Evolutionary conservation across 2,113 vertebrate species (phyloP), one percentile per base, ranked within the genome.

Genomic region (Thunnus thynnus): DNA sequence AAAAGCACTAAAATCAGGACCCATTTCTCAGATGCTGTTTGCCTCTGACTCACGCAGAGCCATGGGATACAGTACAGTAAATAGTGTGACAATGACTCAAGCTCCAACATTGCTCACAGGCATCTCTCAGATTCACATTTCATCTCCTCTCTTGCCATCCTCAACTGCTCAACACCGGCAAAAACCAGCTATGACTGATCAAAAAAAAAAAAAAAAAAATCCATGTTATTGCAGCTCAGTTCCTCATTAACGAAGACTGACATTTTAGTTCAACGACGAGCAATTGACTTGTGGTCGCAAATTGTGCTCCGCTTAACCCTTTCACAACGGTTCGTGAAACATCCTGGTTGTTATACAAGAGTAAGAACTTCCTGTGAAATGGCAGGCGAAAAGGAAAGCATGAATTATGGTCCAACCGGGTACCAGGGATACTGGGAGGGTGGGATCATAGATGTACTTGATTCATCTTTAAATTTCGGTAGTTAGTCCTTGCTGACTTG

Each of bases 41-140:
- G 78, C 57, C 76, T 88, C 71, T 93, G 91, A 93, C 79, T 94
- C 92, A 93, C 30, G 3, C 87, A 64, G 86, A 79, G 89, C 89
- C 86, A 87, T 78, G 85, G 83, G 82, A 88, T 80, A 82, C 84
- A 92, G 86, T 77, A 90, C 88, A 91, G 89, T 88, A 86, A 92
- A 86, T 84, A 88, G 90, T 92, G 93, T 90, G 91, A 91, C 90
- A 88, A 80, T 94, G 93, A 94, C 93, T 93, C 89, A 92, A 92
- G 77, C 90, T 82, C 81, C 83, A 83, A 72, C 88, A 86, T 86
- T 86, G 84, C 91, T 90, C 89, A 92, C 82, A 89, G 85, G 87
- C 86, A 86, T 90, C 86, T 86, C 78, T 89, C 74, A 88, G 79
- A 90, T 86, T 83, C 82, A 62, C 75, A 90, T 91, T 92, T 76